Evolutionary conservation across 2,797 vertebrate genomes (phyloP).

Genomic region (Eurystomus glaucurus): DNA sequence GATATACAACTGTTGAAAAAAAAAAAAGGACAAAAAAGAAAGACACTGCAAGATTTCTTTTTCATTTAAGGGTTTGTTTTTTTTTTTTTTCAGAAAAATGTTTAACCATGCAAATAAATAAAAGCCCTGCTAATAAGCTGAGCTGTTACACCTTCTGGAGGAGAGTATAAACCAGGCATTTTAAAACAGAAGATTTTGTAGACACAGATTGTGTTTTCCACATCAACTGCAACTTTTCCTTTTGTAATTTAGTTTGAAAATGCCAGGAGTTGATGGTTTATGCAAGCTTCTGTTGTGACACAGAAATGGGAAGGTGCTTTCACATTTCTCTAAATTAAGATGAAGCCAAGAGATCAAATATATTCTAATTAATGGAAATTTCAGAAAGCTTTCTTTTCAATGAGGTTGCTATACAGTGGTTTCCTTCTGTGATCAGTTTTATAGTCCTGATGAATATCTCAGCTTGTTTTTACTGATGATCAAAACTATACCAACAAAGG

Average conservation of each 20-base stretch:
- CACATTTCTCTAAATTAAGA: conserved; percentile 54
- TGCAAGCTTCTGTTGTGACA: conserved; percentile 20
- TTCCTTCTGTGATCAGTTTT: conserved; percentile 52
- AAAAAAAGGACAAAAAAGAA: not conserved
- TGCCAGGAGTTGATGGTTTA: conserved; percentile 23
- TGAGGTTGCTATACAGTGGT: not conserved
- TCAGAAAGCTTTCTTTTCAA: not conserved
- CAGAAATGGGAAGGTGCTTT: conserved; percentile 29
- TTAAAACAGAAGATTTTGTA: conserved; percentile 27
- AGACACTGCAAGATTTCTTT: not conserved
- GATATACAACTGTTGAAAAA: not conserved
- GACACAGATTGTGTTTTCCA: conserved; percentile 45
- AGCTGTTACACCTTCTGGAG: conserved; percentile 24
- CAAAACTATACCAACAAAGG: not conserved
- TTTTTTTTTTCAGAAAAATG: not conserved
- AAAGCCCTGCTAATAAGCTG: conserved; percentile 7
- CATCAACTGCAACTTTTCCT: conserved; percentile 32
- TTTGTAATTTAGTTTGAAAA: conserved; percentile 56
- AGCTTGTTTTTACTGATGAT: not conserved
- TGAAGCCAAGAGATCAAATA: conserved; percentile 48
- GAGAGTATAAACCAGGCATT: conserved; percentile 14
- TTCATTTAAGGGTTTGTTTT: not conserved
- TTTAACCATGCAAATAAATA: not conserved
- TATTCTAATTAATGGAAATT: conserved; percentile 54
- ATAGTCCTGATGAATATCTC: not conserved